Evolutionary conservation across 2,113 vertebrate species (phyloP), one percentile per base, ranked within the genome.

Genomic region (Syngnathoides biaculeatus): DNA sequence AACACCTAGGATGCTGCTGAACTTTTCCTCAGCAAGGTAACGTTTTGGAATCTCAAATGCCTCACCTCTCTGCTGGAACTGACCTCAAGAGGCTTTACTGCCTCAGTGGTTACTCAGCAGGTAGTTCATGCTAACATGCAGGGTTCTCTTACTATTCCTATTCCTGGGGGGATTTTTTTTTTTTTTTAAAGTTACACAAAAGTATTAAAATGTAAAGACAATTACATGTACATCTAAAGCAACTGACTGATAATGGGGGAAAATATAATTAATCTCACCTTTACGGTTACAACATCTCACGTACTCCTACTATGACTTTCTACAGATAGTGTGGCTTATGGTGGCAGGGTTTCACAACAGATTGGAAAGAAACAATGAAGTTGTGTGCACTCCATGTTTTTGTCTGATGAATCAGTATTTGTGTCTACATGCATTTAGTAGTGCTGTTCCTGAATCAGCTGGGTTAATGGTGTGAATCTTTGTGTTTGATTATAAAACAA

Each of bases 41-140:
- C 42, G 53, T 77, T 69, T 70, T 65, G 58, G 71, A 67, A 57
- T 76, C 68, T 72, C 47, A 77, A 63, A 80, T 71, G 76, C 39
- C 35, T 68, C 68, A 67, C 45, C 68, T 77, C 79, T 35, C 65
- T 4, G 22, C 59, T 42, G 55, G 67, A 70, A 69, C 14, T 35
- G 13, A 63, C 68, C 67, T 71, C 62, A 26, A 45, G 69, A 77
- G 75, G 66, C 24, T 38, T 45, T 19, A 26, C 43, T 69, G 68
- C 57, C 59, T 64, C 72, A 68, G 77, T 69, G 69, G 75, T 68
- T 69, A 48, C 81, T 79, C 82, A 78, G 80, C 67, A 68, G 79
- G 80, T 24, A 45, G 60, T 1, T 40, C 58, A 61, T 61, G 22
- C 58, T 40, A 40, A 40, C 38, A 70, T 64, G 72, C 43, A 68